A percentile compares a stretch with the other conserved stretches of the same genome.
phyloP scores from a whole-genome alignment of 2,797 vertebrate species.

The Pteropus rufus region DNA sequence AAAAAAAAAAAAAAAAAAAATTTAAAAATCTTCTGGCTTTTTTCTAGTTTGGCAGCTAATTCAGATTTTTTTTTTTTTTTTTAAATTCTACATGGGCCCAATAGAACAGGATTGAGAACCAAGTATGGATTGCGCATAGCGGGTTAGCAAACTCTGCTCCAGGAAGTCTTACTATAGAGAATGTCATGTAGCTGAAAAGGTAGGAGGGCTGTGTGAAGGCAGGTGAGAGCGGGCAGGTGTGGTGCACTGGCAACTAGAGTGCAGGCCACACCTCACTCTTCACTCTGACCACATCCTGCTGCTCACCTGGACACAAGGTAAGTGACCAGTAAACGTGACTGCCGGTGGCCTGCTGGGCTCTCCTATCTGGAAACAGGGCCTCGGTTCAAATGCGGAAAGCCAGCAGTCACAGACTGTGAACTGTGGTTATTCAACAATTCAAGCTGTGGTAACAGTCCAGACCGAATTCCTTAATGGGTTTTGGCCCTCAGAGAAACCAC shows the following conservation, averaged over 20 bases:
- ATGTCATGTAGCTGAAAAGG: background rate
- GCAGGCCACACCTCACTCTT: rapidly evolving
- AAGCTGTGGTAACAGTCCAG: rapidly evolving
- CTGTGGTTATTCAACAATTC: background rate
- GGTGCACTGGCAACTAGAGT: rapidly evolving
- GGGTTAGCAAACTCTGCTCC: conserved; percentile 51
- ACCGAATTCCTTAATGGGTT: background rate
- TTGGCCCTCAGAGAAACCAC: rapidly evolving
- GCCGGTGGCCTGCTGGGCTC: background rate
- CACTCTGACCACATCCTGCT: background rate
- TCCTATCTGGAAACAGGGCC: background rate
- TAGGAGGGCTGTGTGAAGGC: background rate
- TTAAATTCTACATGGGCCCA: conserved; percentile 44
- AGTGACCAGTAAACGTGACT: background rate
- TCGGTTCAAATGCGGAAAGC: background rate
- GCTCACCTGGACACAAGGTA: background rate
- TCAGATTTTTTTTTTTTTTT: conserved; percentile 55
- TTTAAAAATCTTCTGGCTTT: conserved; percentile 40
- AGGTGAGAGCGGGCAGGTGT: background rate
- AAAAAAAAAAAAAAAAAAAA: too few species aligned
- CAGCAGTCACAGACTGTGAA: background rate
- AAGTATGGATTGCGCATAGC: background rate
- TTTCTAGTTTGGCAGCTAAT: conserved; percentile 59
- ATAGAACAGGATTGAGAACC: conserved; percentile 51
- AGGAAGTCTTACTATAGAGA: background rate